phyloP scores from a whole-genome alignment of 2,888 invertebrate species.

The Lapara coniferarum region DNA sequence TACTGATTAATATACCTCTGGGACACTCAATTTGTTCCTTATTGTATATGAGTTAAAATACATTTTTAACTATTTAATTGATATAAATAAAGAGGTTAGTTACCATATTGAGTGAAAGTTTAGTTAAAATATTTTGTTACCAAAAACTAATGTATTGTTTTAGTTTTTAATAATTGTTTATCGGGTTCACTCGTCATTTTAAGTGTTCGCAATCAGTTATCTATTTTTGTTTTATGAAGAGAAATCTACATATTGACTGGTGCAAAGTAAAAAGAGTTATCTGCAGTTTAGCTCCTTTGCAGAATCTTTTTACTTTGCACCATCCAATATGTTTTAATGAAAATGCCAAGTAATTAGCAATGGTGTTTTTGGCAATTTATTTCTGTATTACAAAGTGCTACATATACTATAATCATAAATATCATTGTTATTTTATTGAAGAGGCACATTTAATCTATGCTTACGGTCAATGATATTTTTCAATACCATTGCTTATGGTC shows the following conservation, averaged over 20 bases:
- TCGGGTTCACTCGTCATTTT: slow-evolving; percentile 7
- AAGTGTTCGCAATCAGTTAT: not conserved
- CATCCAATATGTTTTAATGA: no score
- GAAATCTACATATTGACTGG: no score
- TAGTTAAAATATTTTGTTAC: slow-evolving; percentile 40
- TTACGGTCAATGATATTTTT: no score
- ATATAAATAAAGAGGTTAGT: not conserved
- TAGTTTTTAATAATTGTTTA: not conserved
- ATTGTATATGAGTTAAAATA: not conserved
- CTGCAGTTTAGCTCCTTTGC: no score
- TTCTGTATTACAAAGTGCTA: no score
- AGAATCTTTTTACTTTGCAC: no score
- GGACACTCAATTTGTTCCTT: slow-evolving; percentile 25
- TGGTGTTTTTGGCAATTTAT: no score
- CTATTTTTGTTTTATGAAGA: not conserved
- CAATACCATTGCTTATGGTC: no score
- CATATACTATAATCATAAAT: no score
- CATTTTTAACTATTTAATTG: not conserved
- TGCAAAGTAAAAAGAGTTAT: no score
- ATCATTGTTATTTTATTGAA: not conserved
- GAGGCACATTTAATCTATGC: no score
- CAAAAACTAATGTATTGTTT: slow-evolving; percentile 45
- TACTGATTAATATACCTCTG: slow-evolving; percentile 36
- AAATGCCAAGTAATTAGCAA: no score
- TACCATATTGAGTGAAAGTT: slow-evolving; percentile 30